These are phyloP conservation scores for Ceratina calcarata DNA, from an alignment of 1,140 invertebrate species.

Conservation along the genomic window DNA sequence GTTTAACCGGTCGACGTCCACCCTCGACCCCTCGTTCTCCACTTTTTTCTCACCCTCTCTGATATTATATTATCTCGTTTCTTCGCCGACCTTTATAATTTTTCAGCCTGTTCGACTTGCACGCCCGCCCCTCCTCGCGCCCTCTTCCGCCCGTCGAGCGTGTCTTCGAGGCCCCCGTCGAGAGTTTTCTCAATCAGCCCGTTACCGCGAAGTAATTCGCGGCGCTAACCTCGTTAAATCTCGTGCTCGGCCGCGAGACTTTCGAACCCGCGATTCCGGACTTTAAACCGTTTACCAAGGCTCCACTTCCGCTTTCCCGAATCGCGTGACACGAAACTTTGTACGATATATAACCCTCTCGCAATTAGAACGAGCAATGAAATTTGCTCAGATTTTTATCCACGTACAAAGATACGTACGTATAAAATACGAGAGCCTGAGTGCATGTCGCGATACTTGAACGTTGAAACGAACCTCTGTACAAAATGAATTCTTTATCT, in stretches of 20 bases:
- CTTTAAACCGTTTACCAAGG: slow-evolving; percentile 44
- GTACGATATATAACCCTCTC: no score
- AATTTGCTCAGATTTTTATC: no score
- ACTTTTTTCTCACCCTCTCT: slow-evolving; percentile 15
- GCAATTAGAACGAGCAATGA: no score
- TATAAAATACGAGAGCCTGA: no score
- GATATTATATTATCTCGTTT: slow-evolving; percentile 80
- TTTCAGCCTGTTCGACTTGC: slow-evolving; percentile 57
- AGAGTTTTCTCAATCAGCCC: slow-evolving; percentile 78
- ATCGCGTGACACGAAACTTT: no score
- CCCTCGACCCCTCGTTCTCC: slow-evolving; percentile 24
- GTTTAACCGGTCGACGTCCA: slow-evolving; percentile 62
- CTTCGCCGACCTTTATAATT: slow-evolving; percentile 76
- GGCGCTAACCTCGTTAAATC: slow-evolving; percentile 75
- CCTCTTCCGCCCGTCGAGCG: not conserved
- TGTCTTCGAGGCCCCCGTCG: slow-evolving; percentile 26
- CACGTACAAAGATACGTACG: no score
- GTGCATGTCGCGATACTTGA: no score
- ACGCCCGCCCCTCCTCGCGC: not conserved
- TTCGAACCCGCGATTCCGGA: slow-evolving; percentile 38
- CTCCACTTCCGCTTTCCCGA: not conserved
- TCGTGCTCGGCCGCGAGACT: slow-evolving; percentile 25
- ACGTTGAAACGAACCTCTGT: no score
- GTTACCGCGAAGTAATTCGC: slow-evolving; percentile 76
- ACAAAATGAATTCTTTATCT: no score